phyloP scores from a whole-genome alignment of 2,888 invertebrate genomes.

The Drosophila nigritarsus region DNA sequence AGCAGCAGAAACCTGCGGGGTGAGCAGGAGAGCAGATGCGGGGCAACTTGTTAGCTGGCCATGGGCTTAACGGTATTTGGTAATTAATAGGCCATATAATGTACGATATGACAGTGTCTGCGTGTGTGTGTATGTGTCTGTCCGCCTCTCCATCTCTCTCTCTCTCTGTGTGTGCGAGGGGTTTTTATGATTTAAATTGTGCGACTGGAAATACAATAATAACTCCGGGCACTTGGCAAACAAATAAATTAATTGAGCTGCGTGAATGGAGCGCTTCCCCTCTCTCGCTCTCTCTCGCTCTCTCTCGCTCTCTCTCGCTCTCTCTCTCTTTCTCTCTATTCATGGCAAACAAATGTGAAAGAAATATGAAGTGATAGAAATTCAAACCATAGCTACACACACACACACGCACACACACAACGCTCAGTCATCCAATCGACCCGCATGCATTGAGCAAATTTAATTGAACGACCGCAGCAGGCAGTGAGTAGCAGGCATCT shows the following conservation, averaged over 20 bases:
- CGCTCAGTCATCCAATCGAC: conserved; percentile 43
- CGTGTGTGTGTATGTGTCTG: neutral
- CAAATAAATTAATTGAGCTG: conserved; percentile 78
- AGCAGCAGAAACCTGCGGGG: neutral
- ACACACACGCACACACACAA: conserved; percentile 14
- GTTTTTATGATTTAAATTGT: conserved; percentile 74
- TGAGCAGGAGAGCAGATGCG: neutral
- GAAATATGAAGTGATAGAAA: conserved; percentile 77
- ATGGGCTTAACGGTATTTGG: conserved; percentile 73
- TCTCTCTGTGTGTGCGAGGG: conserved; percentile 5
- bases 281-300: neutral
- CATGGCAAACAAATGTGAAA: conserved; percentile 53
- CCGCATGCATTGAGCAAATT: conserved; percentile 78
- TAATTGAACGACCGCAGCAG: conserved; percentile 73
- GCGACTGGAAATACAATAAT: conserved; percentile 74
- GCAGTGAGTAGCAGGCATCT: conserved; percentile 4
- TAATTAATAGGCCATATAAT: conserved; percentile 80
- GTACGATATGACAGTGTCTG: conserved; percentile 60
- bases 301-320: neutral
- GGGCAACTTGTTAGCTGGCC: conserved; percentile 45
- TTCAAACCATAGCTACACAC: conserved; percentile 31
- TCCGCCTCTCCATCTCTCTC: neutral
- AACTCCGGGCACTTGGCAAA: conserved; percentile 68
- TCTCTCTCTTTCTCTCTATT: conserved; percentile 9
- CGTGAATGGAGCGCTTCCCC: conserved; percentile 23